phyloP scores from a whole-genome alignment of 1,140 invertebrate species.

The Brachionus rubens region DNA sequence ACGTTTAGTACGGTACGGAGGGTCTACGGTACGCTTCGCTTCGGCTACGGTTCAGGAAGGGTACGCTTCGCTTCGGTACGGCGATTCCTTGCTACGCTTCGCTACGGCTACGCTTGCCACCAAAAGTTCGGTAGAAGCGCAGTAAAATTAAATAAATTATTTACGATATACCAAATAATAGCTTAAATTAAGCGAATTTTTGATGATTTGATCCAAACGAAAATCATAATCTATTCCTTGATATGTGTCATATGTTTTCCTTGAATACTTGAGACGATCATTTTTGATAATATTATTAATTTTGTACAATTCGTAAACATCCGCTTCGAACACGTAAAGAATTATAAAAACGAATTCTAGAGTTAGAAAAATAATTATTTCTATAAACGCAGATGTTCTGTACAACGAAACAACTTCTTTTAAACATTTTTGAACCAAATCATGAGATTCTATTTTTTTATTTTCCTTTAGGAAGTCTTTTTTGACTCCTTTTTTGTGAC shows the following conservation, averaged over 20 bases:
- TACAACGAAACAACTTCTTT: slow-evolving; percentile 1
- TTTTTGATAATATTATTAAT: neutral
- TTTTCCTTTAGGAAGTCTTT: too few relatives aligned
- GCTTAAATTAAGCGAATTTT: too few relatives aligned
- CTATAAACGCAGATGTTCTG: slow-evolving; percentile 1
- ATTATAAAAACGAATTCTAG: neutral
- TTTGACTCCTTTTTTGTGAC: neutral
- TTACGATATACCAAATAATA: too few relatives aligned
- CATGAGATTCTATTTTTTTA: slow-evolving; percentile 1
- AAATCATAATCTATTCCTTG: slow-evolving; percentile 15
- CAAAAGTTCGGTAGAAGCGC: too few relatives aligned
- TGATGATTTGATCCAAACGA: neutral
- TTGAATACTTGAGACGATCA: neutral
- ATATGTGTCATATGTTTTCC: neutral
- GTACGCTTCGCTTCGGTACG: too few relatives aligned
- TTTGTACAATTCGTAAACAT: neutral
- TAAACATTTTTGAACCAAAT: slow-evolving; percentile 31
- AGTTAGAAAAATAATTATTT: slow-evolving; percentile 12
- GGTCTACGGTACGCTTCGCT: too few relatives aligned
- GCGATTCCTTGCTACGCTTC: too few relatives aligned
- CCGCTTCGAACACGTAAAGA: neutral
- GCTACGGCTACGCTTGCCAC: too few relatives aligned
- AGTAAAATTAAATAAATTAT: too few relatives aligned
- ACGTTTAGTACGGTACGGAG: too few relatives aligned
- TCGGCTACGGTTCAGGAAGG: too few relatives aligned